Evolutionary conservation across 2,113 vertebrate species (phyloP).

Genomic region (Austrofundulus limnaeus): DNA sequence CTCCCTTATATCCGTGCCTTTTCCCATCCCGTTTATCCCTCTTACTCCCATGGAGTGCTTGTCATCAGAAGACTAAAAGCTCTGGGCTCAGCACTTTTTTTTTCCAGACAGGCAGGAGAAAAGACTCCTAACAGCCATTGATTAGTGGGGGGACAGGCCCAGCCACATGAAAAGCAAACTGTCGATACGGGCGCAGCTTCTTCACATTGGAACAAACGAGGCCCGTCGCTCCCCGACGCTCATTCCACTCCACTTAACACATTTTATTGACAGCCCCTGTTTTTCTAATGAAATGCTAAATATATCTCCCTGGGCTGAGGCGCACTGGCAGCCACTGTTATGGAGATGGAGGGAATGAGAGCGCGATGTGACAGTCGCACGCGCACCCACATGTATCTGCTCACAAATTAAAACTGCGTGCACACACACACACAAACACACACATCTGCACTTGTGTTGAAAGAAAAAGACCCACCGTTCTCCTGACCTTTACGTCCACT

Average conservation of each 20-base stretch:
- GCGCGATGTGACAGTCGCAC: slow-evolving; percentile 60
- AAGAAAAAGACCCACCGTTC: slow-evolving; percentile 60
- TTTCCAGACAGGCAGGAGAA: slow-evolving; percentile 76
- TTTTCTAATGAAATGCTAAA: slow-evolving; percentile 82
- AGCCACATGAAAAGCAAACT: slow-evolving; percentile 78
- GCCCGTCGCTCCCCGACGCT: slow-evolving; percentile 74
- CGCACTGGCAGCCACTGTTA: slow-evolving; percentile 72
- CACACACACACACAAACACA: slow-evolving; percentile 27
- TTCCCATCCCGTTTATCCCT: slow-evolving; percentile 21
- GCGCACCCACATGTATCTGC: slow-evolving; percentile 9
- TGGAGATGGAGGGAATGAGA: slow-evolving; percentile 76
- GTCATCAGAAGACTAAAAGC: slow-evolving; percentile 71
- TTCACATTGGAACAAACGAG: slow-evolving; percentile 80
- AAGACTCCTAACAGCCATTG: slow-evolving; percentile 77
- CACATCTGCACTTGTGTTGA: slow-evolving; percentile 40
- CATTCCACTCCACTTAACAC: slow-evolving; percentile 81
- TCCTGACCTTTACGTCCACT: slow-evolving; percentile 63
- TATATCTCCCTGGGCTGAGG: slow-evolving; percentile 74
- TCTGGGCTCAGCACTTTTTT: slow-evolving; percentile 73
- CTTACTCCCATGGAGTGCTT: slow-evolving; percentile 59
- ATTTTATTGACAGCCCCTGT: slow-evolving; percentile 81
- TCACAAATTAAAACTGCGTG: slow-evolving; percentile 23
- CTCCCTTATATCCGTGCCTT: slow-evolving; percentile 54
- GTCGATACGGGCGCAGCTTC: slow-evolving; percentile 74
- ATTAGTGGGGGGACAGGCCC: slow-evolving; percentile 67